phyloP scores from a whole-genome alignment of 2,113 vertebrate species.

The Copsychus sechellarum region DNA sequence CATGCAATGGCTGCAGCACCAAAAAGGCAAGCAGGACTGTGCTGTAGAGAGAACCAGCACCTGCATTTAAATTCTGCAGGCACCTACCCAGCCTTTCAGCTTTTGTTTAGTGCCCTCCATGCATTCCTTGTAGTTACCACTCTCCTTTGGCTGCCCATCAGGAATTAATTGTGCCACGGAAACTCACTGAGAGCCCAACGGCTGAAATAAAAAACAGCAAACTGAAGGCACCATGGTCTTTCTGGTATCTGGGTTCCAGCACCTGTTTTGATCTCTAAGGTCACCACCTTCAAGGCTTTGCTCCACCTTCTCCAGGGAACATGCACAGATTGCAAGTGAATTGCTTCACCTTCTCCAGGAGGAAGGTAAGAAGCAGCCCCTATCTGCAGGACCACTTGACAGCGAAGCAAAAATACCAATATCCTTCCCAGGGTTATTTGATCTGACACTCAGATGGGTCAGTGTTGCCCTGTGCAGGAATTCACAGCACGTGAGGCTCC shows the following conservation, averaged over 20 bases:
- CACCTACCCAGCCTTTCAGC: slow-evolving; percentile 17
- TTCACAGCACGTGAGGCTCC: background rate
- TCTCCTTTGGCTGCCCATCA: slow-evolving; percentile 3
- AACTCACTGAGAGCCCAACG: background rate
- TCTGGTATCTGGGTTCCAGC: background rate
- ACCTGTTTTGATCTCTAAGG: background rate
- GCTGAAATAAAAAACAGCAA: background rate
- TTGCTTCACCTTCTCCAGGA: background rate
- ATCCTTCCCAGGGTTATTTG: background rate
- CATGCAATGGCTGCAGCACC: background rate
- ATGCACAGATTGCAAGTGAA: rapidly evolving
- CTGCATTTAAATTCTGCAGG: slow-evolving; percentile 32
- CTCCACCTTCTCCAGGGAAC: background rate
- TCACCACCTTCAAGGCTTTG: background rate
- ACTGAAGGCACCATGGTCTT: background rate
- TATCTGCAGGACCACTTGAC: background rate
- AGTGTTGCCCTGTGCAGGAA: background rate
- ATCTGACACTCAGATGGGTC: background rate
- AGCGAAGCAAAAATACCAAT: background rate
- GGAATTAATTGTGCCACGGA: slow-evolving; percentile 4
- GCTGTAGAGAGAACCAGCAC: background rate
- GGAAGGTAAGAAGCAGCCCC: background rate
- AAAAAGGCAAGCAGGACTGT: background rate
- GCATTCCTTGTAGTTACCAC: background rate
- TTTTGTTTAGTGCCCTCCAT: slow-evolving; percentile 11